phyloP scores from a whole-genome alignment of 2,113 vertebrate species.

The Diadophis punctatus region DNA sequence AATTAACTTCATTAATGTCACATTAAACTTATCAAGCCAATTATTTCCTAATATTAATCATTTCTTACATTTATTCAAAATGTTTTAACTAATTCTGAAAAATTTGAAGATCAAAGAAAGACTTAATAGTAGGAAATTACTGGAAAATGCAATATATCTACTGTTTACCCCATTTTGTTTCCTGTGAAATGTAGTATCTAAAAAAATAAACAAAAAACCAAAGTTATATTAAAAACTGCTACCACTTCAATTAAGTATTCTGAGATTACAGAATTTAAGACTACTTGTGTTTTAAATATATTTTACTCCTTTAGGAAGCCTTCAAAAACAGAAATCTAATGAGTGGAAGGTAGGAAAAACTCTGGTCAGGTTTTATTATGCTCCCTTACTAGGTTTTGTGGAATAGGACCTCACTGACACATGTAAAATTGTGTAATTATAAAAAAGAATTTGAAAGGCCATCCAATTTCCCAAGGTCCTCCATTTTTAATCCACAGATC shows the following conservation, averaged over 20 bases:
- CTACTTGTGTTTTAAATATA: neutral
- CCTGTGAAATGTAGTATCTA: neutral
- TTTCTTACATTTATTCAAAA: neutral
- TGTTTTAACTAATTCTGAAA: neutral
- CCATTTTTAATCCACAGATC: neutral
- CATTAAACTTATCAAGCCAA: neutral
- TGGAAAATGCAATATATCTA: neutral
- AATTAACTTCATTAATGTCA: neutral
- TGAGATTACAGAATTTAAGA: neutral
- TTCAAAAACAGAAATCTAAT: neutral
- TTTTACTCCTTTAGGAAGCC: neutral
- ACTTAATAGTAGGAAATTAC: neutral
- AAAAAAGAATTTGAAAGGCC: neutral
- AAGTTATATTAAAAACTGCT: neutral
- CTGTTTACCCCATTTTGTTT: neutral
- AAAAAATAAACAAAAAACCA: neutral
- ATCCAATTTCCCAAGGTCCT: neutral
- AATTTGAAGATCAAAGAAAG: neutral
- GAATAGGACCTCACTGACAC: neutral
- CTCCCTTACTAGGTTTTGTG: neutral
- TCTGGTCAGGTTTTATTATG: neutral
- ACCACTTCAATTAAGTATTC: neutral
- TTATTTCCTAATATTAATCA: neutral
- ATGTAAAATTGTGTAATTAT: neutral
- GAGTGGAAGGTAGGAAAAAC: neutral